These are phyloP conservation scores for Miichthys miiuy DNA, from an alignment of 2,797 vertebrate species.

Conservation along the genomic window DNA sequence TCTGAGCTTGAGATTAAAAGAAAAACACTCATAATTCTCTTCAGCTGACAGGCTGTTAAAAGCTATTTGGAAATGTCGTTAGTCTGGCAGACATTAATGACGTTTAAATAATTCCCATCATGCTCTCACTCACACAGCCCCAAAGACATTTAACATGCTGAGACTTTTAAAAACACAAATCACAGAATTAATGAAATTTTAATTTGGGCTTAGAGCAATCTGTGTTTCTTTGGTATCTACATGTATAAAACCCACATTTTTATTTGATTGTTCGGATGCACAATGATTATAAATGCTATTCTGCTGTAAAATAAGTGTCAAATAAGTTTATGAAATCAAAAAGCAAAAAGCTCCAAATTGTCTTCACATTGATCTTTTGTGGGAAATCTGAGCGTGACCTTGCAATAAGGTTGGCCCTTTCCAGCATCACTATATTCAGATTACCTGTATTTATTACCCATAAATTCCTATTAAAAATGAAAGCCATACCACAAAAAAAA, in stretches of 20 bases:
- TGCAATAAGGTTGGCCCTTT: not conserved
- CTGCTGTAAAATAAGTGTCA: not conserved
- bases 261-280: constrained; percentile 3
- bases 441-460: constrained; percentile 2
- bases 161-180: constrained; percentile 27
- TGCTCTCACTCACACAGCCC: constrained; percentile 22
- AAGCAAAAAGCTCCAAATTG: not conserved
- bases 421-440: too few relatives aligned
- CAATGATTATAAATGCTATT: not conserved
- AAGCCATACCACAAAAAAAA: constrained; percentile 35
- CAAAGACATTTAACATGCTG: constrained; percentile 15
- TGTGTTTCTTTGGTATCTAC: not conserved
- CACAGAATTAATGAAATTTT: constrained; percentile 17
- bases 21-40: not conserved
- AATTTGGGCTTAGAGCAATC: constrained; percentile 7
- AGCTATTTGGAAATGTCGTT: constrained; percentile 20
- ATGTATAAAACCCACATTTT: constrained; percentile 13
- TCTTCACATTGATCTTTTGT: not conserved
- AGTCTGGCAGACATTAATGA: constrained; percentile 28
- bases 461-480: constrained; percentile 1
- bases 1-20: constrained; percentile 18
- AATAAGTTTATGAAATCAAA: not conserved
- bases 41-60: constrained; percentile 9
- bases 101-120: constrained; percentile 33
- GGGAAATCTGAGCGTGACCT: not conserved